Base-by-base conservation (phyloP, 2,797 vertebrate species). In the Pseudochromis fuscus region DNA sequence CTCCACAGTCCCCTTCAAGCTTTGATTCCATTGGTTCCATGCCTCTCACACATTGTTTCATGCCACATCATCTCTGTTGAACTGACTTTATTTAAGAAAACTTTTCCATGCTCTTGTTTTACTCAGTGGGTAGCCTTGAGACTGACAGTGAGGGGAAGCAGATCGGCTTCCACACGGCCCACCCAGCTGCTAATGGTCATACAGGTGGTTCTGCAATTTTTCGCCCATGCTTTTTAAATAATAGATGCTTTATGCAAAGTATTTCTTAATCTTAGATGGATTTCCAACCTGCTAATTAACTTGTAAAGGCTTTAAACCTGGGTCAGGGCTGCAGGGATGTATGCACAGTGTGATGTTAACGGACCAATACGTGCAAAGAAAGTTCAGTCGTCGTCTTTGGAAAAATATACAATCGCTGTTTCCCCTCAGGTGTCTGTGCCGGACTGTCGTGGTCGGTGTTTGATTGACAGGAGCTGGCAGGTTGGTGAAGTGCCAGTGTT, bases 131-230 rank as follows among this genome's bases (percentile, higher is more conserved):
- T 6, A 56, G 67, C 57, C 40, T 28, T 18, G 12, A 76, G 37
- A 27, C 40, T 40, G 24, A 66, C 42, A 27, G 31, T 61, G 8
- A 48, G 53, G 23, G 63, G 37, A 15, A 62, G 25, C 24, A 51
- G 52, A 9, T n/a, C 27, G 31, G 63, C 77, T 73, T 84, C 57
- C 61, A 62, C n/a, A 28, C 16, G 21, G 83, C 62, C 75, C 82
- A 82, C 76, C 76, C 73, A 82, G 71, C 64, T 46, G 55, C 42
- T 28, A 5, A 61, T 46, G 16, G 45, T 44, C 31, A 24, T 44
- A 25, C 37, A 57, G 55, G 69, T 70, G 60, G 52, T 33, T 45
- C 31, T 38, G 25, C 16, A 21, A 44, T 15, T 52, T 40, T 56
- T 7, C 7, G 45, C 35, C 19, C 25, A 23, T 35, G 21, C 27